Base-by-base conservation (phyloP, 2,888 invertebrate species). In the Meliscaeva auricollis region DNA sequence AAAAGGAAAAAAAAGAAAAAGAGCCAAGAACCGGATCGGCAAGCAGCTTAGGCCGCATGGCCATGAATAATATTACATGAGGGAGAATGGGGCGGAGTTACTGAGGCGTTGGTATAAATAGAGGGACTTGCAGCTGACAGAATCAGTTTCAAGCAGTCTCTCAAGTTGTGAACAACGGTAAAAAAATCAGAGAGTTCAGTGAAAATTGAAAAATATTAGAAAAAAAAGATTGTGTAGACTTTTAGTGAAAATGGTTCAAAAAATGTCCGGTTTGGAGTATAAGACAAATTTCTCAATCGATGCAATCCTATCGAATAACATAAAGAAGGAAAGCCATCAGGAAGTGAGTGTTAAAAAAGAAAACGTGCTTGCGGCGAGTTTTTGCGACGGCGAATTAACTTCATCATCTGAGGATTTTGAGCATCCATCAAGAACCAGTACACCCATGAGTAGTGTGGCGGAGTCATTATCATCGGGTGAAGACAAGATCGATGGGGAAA, bases 201-300 rank as follows among this genome's bases (percentile, higher is more conserved):
- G 52, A n/a, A n/a, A n/a, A n/a, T 54, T 17, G n/a, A 60, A 13
- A 46, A 15, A 48, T 58, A 66, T 69, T 46, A 38, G 62, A 78
- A 68, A 3, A 77, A 44, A 38, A 41, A 79, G 20, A 78, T 46
- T 32, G 81, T 77, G 60, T 56, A 74, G 74, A 70, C 72, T 64
- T 70, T 54, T 15, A 68, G 66, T 84, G 79, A 90, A 83, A 88
- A 91, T 91, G 91, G 91, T 91, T 73, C 90, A 90, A 89, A 90
- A 89, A 89, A 89, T 90, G 85, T 89, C 88, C 76, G 89, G 90
- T 87, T 90, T 91, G 89, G 91, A 91, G 87, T 90, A 91, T 87
- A 95, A 94, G 93, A 96, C 96, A 90, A 96, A 94, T 91, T 97
- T 97, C 93, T 96, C 96, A 89, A 97, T 97, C 90, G 95, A 95